phyloP scores from a whole-genome alignment of 2,888 invertebrate species.

The Tenthredo scrophulariae region DNA sequence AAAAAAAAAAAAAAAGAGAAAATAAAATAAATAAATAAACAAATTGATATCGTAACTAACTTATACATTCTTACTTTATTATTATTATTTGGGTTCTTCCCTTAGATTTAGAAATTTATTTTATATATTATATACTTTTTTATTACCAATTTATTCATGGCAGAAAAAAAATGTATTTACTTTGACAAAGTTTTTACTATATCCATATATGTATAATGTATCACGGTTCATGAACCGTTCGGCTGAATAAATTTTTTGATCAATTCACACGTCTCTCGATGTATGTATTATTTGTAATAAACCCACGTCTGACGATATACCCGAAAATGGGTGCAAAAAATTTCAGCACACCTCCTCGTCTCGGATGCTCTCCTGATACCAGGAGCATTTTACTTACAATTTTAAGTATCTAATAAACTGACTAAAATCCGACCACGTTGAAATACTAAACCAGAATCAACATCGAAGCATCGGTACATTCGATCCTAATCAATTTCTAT shows the following conservation, averaged over 20 bases:
- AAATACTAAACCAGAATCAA: too few relatives aligned
- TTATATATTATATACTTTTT: background rate
- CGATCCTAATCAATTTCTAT: too few relatives aligned
- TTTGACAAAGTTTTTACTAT: background rate
- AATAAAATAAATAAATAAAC: background rate
- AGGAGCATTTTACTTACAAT: too few relatives aligned
- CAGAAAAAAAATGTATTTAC: background rate
- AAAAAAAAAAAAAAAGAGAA: background rate
- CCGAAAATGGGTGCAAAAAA: too few relatives aligned
- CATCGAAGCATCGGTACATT: too few relatives aligned
- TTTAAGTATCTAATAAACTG: too few relatives aligned
- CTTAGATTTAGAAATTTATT: conserved; percentile 23
- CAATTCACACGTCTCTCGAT: background rate
- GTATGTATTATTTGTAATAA: background rate
- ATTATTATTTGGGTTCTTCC: conserved; percentile 28
- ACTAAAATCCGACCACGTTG: too few relatives aligned
- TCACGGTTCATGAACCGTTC: background rate
- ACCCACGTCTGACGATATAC: background rate
- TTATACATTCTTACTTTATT: conserved; percentile 19
- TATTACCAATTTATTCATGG: background rate
- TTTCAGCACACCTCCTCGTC: too few relatives aligned
- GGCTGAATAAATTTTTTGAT: conserved; percentile 24
- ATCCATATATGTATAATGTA: background rate
- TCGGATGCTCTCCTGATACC: too few relatives aligned
- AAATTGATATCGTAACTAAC: conserved; percentile 21